A percentile compares a stretch with the other conserved stretches of the same genome.
Evolutionary conservation across 2,888 invertebrate species (phyloP).

Genomic region (Cheilosia vernalis): DNA sequence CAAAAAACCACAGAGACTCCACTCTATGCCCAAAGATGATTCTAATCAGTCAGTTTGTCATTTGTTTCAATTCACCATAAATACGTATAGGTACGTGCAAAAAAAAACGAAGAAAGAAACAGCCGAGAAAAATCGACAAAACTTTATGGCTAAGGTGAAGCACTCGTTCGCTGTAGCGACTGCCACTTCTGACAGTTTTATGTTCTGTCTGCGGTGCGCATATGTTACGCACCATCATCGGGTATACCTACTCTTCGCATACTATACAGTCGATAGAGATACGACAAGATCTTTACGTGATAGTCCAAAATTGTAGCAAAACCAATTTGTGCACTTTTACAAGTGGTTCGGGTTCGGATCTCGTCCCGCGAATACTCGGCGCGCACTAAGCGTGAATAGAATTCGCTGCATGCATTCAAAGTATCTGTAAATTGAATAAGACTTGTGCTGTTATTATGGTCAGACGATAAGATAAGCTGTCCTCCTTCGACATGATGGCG

Average conservation of each 20-base stretch:
- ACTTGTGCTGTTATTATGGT: conserved; percentile 67
- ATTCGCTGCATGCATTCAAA: conserved; percentile 57
- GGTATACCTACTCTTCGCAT: conserved; percentile 3
- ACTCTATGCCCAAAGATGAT: conserved; percentile 69
- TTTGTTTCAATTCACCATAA: conserved; percentile 76
- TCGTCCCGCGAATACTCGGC: not conserved
- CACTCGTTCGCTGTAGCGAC: conserved; percentile 1
- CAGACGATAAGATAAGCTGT: conserved; percentile 75
- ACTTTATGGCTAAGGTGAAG: conserved; percentile 66
- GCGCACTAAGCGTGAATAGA: conserved; percentile 45
- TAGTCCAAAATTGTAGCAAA: conserved; percentile 74
- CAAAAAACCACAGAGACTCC: conserved; percentile 25
- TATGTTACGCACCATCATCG: conserved; percentile 55
- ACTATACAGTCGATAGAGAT: conserved; percentile 25
- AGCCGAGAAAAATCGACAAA: conserved; percentile 63
- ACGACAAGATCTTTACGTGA: conserved; percentile 66
- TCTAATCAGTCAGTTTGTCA: conserved; percentile 76
- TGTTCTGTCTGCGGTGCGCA: conserved; percentile 5
- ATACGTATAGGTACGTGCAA: conserved; percentile 49
- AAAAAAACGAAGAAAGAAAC: conserved; percentile 46
- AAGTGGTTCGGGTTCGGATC: conserved; percentile 35
- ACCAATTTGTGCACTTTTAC: conserved; percentile 75
- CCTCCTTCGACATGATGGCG: conserved; percentile 75
- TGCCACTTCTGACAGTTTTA: conserved; percentile 21
- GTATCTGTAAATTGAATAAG: conserved; percentile 52